Evolutionary conservation across 2,888 invertebrate species (phyloP).

Genomic region (Empis stercorea): DNA sequence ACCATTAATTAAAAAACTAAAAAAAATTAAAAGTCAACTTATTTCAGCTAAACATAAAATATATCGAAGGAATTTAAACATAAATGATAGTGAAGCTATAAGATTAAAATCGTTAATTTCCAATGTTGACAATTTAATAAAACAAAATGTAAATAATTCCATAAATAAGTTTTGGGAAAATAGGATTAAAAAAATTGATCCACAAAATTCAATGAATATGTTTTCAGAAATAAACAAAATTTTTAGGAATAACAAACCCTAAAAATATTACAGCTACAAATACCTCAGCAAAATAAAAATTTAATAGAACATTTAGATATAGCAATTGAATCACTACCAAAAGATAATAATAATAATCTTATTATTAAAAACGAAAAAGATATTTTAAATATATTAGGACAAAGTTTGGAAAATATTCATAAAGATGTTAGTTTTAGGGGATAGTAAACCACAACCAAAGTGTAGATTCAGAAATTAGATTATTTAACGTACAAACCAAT

Average conservation of each 20-base stretch:
- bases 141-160: not conserved
- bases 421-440: not conserved
- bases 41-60: too few species aligned
- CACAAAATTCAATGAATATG: not conserved
- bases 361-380: not conserved
- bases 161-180: not conserved
- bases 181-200: not conserved
- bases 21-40: too few species aligned
- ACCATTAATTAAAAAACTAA: too few species aligned
- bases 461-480: not conserved
- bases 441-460: not conserved
- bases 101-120: not conserved
- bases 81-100: too few species aligned
- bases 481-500: too few species aligned
- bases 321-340: too few species aligned
- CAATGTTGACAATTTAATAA: not conserved
- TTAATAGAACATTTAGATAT: too few species aligned
- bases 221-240: not conserved
- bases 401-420: not conserved
- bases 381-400: not conserved
- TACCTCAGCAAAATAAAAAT: too few species aligned
- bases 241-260: too few species aligned
- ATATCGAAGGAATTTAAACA: too few species aligned
- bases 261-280: too few species aligned
- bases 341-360: not conserved